Evolutionary conservation across 2,113 vertebrate genomes (phyloP).

Genomic region (Theropithecus gelada): DNA sequence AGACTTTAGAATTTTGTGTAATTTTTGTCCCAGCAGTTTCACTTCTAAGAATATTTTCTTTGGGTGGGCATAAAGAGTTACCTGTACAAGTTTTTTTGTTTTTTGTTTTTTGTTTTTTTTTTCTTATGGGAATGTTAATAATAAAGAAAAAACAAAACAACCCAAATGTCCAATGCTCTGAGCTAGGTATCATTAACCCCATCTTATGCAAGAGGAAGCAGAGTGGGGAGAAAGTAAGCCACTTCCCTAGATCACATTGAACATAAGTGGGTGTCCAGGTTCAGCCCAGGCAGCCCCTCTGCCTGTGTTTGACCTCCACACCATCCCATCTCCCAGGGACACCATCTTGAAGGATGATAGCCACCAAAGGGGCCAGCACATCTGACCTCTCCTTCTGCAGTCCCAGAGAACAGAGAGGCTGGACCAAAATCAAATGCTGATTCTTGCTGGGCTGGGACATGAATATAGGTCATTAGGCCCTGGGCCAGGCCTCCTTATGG

Average conservation of each 20-base stretch:
- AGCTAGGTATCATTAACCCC: background rate
- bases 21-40: background rate
- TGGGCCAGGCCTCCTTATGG: too few species aligned
- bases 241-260: too few species aligned
- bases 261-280: too few species aligned
- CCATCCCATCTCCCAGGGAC: background rate
- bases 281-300: too few species aligned
- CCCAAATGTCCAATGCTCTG: background rate
- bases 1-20: background rate
- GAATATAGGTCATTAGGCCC: too few species aligned
- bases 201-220: too few species aligned
- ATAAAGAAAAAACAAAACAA: background rate
- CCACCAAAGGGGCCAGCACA: background rate
- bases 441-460: background rate
- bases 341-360: background rate
- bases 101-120: background rate
- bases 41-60: background rate
- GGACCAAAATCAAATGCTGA: background rate
- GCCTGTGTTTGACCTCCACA: background rate
- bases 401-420: background rate
- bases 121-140: background rate
- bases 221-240: background rate
- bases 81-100: background rate
- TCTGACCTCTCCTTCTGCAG: background rate
- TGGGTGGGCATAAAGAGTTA: too few species aligned